Evolutionary conservation across 2,113 vertebrate species (phyloP).

Genomic region (Upupa epops): DNA sequence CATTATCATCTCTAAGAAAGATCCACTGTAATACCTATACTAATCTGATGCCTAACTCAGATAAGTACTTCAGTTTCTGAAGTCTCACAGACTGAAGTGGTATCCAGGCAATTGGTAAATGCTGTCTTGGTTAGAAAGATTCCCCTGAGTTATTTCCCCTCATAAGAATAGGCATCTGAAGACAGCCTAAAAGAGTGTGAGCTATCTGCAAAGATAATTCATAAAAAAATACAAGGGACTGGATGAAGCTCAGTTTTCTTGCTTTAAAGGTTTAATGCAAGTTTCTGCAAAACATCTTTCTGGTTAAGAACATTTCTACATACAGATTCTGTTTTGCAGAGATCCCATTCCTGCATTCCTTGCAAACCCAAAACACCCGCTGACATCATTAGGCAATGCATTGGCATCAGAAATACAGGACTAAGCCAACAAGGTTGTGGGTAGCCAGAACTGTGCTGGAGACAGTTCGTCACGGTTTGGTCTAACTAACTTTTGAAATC

Average conservation of each 20-base stretch:
- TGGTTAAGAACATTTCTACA: constrained; percentile 23
- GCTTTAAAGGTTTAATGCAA: not conserved
- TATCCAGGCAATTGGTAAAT: not conserved
- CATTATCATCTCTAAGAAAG: not conserved
- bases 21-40: not conserved
- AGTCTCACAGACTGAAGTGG: not conserved
- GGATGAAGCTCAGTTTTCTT: not conserved
- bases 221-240: not conserved
- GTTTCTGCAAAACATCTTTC: constrained; percentile 33
- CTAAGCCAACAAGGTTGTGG: constrained; percentile 29
- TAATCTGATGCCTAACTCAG: not conserved
- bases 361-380: constrained; percentile 60
- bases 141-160: not conserved
- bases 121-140: not conserved
- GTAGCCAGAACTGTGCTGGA: constrained; percentile 54
- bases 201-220: constrained; percentile 21
- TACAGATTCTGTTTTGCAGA: constrained; percentile 56
- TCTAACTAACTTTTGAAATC: constrained; percentile 34
- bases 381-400: constrained; percentile 65
- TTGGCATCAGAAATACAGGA: not conserved
- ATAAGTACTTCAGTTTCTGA: not conserved
- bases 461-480: not conserved
- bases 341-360: constrained; percentile 51
- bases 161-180: not conserved
- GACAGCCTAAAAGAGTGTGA: not conserved